Base-by-base conservation (phyloP, 2,797 vertebrate genomes). In the Garrulus glandarius region DNA sequence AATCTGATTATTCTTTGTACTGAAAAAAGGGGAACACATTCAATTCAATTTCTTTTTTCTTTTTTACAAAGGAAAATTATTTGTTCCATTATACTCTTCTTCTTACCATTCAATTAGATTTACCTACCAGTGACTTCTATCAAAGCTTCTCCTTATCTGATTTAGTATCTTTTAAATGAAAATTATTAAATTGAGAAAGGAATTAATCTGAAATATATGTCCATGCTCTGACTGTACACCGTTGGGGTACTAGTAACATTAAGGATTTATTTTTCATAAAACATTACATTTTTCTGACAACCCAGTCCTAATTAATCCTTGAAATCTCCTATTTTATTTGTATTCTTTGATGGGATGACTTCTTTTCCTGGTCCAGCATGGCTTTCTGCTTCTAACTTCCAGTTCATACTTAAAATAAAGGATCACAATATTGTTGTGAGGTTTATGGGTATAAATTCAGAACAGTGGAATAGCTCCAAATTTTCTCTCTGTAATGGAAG, bases 1-100 rank as follows among this genome's bases (percentile, higher is more conserved):
- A 44, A 60, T 88, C 65, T 74, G 52, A 93, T 89, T 95, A 68
- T 49, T 88, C 71, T 96, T 95, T 79, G 12, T 83, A 77, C 79
- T 92, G 50, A 53, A 76, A 72, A 60, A 94, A 59, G 37, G 23
- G 21, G 37, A 20, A 72, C 47, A 20, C n/a, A 53, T 76, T 60
- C 36, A 63, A 55, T 75, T 70, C 10, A 86, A 59, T 84, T 87
- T 39, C 10, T 26, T 60, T 70, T 69, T 69, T 64, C 72, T 79
- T 95, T 87, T 36, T 56, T 81, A 61, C 43, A 81, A 87, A 82
- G 37, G 65, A 75, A 92, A 87, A 67, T 49, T 39, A 77, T 55
- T 85, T 87, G 21, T 63, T 81, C 44, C 22, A 39, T 84, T 90
- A 13, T 72, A 52, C 12, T 65, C 13, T 46, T 94, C 92, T 71